Base-by-base conservation (phyloP, 2,797 vertebrate genomes). In the Sciurus vulgaris region DNA sequence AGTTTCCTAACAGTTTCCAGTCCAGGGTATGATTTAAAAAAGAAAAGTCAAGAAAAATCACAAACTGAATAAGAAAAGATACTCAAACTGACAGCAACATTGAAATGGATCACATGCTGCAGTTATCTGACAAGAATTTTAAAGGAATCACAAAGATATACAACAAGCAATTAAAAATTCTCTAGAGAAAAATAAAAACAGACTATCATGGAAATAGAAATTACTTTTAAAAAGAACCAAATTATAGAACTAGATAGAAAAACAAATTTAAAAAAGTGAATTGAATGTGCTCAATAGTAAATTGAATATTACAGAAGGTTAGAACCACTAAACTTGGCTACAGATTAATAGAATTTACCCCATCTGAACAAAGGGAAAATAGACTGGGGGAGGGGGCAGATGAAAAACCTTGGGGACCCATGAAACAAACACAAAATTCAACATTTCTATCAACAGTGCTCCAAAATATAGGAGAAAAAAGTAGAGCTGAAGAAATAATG, bases 51-150 rank as follows among this genome's bases (percentile, higher is more conserved):
- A 56, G 54, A 20, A 56, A 56, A 95, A 70, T n/a, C 78, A 78
- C 49, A 91, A 61, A 10, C 30, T 61, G 65, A 79, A 74, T 88
- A 65, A 96, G 41, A 73, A 93, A 73, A 86, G 30, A 54, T 17
- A 87, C 26, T 44, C 74, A 89, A 38, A 41, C 4, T 22, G 47
- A 61, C 28, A 69, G 13, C 8, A 49, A 47, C 33, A 44, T 6
- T 13, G 24, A 76, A 33, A 74, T 2, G 11, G 33, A 77, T 47
- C 20, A 47, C 28, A 94, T 33, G 11, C 10, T 12, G 24, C 33
- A 56, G 63, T 56, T 38, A 44, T 41, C 49, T 89, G 83, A 11
- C 24, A 85, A 69, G 33, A 2, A 83, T 33, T 93, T 94, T 54
- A 91, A 93, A 86, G 51, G 12, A 81, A 30, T 3, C 65, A 93